Evolutionary conservation across 2,888 invertebrate genomes (phyloP).

Genomic region (Troglohyphantes excavatus): DNA sequence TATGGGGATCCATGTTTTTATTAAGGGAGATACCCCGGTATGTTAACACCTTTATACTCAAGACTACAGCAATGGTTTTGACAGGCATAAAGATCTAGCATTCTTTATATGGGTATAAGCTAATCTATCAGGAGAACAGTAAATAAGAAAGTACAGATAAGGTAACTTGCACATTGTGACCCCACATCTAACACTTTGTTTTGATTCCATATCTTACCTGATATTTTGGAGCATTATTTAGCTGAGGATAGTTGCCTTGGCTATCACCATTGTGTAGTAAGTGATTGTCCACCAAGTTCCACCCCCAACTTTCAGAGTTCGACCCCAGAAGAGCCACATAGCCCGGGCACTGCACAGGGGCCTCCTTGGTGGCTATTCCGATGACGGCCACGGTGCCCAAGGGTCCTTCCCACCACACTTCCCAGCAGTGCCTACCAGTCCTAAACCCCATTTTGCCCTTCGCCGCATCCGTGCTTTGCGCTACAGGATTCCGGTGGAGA

Average conservation of each 20-base stretch:
- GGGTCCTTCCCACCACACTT: slow-evolving; percentile 99
- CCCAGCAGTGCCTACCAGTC: slow-evolving; percentile 97
- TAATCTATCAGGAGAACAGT: too few relatives aligned
- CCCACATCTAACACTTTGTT: not conserved
- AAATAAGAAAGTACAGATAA: too few relatives aligned
- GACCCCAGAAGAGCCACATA: slow-evolving; percentile 97
- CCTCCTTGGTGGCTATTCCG: slow-evolving; percentile 96
- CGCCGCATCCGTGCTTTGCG: slow-evolving; percentile 96
- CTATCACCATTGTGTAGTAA: slow-evolving; percentile 97
- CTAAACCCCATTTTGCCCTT: slow-evolving; percentile 93
- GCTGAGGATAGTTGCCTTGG: slow-evolving; percentile 94
- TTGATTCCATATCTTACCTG: slow-evolving; percentile 86
- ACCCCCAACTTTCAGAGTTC: slow-evolving; percentile 99
- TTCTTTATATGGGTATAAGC: too few relatives aligned
- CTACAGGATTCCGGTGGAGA: slow-evolving; percentile 98
- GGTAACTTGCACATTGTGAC: too few relatives aligned
- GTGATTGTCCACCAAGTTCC: slow-evolving; percentile 99
- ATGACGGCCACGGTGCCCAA: slow-evolving; percentile 98
- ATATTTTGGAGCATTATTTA: slow-evolving; percentile 98
- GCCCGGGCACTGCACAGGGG: slow-evolving; percentile 95
- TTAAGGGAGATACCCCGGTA: too few relatives aligned
- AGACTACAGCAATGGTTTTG: too few relatives aligned
- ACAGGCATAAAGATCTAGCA: too few relatives aligned
- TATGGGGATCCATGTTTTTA: too few relatives aligned
- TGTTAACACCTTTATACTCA: too few relatives aligned